phyloP scores from a whole-genome alignment of 2,113 vertebrate species.

The Otolemur garnettii region DNA sequence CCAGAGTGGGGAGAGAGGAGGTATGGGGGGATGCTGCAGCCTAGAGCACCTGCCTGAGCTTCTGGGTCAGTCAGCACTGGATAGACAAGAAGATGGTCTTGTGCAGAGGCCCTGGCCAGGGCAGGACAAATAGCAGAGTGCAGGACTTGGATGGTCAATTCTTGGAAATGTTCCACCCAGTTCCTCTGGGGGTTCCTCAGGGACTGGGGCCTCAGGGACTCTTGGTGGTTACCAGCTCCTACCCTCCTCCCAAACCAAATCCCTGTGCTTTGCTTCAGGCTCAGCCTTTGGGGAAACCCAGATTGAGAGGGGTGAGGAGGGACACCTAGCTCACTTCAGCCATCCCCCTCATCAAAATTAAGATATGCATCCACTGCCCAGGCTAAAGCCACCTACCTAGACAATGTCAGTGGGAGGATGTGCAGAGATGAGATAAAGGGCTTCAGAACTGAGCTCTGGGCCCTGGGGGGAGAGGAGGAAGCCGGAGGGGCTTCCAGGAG shows the following conservation, averaged over 20 bases:
- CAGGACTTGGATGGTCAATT: neutral
- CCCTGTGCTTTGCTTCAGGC: neutral
- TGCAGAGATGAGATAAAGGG: too few species aligned
- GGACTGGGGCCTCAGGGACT: neutral
- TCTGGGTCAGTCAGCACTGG: neutral
- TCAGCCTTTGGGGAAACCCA: neutral
- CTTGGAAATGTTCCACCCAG: neutral
- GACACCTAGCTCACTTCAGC: accelerated
- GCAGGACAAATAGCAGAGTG: neutral
- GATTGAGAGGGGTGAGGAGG: neutral
- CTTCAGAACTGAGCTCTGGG: neutral
- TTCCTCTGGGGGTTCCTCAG: neutral
- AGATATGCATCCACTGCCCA: neutral
- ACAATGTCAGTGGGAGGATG: accelerated
- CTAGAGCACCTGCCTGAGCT: accelerated
- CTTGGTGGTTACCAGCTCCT: too few species aligned
- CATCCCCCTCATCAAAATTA: accelerated
- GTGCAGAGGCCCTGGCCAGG: neutral
- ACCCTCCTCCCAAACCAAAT: neutral
- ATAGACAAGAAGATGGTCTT: accelerated
- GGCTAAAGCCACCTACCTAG: neutral
- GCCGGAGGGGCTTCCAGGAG: too few species aligned
- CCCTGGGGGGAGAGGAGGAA: too few species aligned
- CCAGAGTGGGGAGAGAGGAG: neutral
- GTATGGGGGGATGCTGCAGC: neutral